A percentile compares a stretch with the other conserved stretches of the same genome.
phyloP scores from a whole-genome alignment of 2,888 invertebrate species.

The Drosophila lacicola region DNA sequence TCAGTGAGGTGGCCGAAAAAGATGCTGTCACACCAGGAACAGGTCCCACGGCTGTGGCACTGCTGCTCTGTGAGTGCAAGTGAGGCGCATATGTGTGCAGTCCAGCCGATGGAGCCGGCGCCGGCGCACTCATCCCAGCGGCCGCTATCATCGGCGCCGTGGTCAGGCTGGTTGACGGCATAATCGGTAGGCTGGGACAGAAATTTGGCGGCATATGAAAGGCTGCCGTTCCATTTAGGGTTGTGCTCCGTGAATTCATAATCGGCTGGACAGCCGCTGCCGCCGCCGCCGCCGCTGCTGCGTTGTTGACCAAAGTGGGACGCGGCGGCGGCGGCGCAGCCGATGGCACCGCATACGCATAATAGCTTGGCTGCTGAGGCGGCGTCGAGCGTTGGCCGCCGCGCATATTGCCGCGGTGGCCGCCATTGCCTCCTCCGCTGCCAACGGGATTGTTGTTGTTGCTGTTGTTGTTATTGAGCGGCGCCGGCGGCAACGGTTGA shows the following conservation, averaged over 20 bases:
- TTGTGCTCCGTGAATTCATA: slow-evolving; percentile 53
- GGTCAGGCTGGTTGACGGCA: slow-evolving; percentile 45
- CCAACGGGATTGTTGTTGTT: slow-evolving; percentile 20
- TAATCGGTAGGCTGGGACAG: slow-evolving; percentile 65
- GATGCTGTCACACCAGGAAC: slow-evolving; percentile 27
- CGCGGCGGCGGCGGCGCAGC: slow-evolving; percentile 64
- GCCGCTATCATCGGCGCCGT: slow-evolving; percentile 58
- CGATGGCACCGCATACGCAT: slow-evolving; percentile 56
- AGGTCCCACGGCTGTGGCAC: slow-evolving; percentile 33
- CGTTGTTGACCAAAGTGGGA: slow-evolving; percentile 57
- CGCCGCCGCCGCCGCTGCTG: slow-evolving; percentile 37
- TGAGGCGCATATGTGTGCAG: slow-evolving; percentile 55
- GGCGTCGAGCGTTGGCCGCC: slow-evolving; percentile 51
- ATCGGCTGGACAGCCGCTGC: slow-evolving; percentile 52
- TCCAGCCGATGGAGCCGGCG: slow-evolving; percentile 42
- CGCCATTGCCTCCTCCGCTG: slow-evolving; percentile 24
- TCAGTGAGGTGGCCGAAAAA: slow-evolving; percentile 43
- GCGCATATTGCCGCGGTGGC: slow-evolving; percentile 47
- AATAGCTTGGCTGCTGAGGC: slow-evolving; percentile 56
- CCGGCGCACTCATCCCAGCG: slow-evolving; percentile 41
- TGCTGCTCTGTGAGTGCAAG: slow-evolving; percentile 54
- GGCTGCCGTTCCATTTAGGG: slow-evolving; percentile 67
- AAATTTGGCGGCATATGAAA: slow-evolving; percentile 68
- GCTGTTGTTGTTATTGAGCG: slow-evolving; percentile 23
- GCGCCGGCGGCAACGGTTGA: slow-evolving; percentile 23